Percentiles rank a stretch among this genome's conserved stretches.
Evolutionary conservation across 1,140 invertebrate genomes (phyloP).

Genomic region (Araneus ventricosus): DNA sequence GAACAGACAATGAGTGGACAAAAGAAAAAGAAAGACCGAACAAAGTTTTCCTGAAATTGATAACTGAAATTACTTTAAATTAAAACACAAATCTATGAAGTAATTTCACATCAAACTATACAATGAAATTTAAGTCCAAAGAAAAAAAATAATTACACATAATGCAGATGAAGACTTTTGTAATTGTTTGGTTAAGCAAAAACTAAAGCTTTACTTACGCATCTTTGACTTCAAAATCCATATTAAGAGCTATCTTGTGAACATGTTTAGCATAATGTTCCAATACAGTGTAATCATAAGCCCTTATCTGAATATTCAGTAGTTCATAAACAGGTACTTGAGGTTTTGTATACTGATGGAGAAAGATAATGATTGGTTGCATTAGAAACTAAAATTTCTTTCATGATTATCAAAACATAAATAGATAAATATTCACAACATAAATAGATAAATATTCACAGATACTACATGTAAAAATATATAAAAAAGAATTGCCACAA

Average conservation of each 20-base stretch:
- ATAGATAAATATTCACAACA: not conserved
- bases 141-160: not conserved
- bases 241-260: constrained; percentile 85
- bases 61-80: too few relatives aligned
- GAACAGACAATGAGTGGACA: too few relatives aligned
- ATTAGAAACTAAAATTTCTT: not conserved
- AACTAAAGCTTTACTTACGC: constrained; percentile 81
- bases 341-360: constrained; percentile 77
- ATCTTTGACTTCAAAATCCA: constrained; percentile 89
- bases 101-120: too few relatives aligned
- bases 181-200: not conserved
- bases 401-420: not conserved
- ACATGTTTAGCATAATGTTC: constrained; percentile 90
- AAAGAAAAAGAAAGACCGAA: too few relatives aligned
- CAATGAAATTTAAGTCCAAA: too few relatives aligned
- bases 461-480: too few relatives aligned
- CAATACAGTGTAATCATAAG: constrained; percentile 89
- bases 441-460: too few relatives aligned
- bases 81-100: too few relatives aligned
- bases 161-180: not conserved
- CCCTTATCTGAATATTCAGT: constrained; percentile 89
- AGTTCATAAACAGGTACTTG: constrained; percentile 85
- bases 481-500: too few relatives aligned
- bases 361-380: not conserved
- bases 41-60: too few relatives aligned